Conservation (phyloP, 2,797 vertebrate genomes). For the Euthynnus affinis region DNA sequence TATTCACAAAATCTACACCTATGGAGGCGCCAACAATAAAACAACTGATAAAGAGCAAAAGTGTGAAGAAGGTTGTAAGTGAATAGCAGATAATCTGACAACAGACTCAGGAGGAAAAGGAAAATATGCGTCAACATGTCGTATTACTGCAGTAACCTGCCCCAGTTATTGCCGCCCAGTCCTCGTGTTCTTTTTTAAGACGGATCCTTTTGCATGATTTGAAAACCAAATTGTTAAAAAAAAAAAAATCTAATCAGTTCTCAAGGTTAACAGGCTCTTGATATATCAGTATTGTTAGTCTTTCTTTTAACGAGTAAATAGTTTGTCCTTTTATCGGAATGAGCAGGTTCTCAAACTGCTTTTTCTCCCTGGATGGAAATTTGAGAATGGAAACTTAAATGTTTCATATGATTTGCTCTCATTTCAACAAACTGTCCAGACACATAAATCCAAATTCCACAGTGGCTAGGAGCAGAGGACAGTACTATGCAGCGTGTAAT, state of each 20-base stretch:
- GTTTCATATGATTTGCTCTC: background rate
- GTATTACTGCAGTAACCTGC: too few relatives aligned
- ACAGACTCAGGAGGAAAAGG: too few relatives aligned
- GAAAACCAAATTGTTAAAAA: background rate
- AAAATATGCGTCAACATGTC: background rate
- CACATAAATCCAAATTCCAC: background rate
- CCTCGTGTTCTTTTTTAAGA: too few relatives aligned
- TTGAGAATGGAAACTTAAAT: background rate
- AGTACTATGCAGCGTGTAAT: slow-evolving; percentile 1
- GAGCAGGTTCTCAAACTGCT: background rate
- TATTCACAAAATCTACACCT: too few relatives aligned
- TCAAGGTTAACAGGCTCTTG: background rate
- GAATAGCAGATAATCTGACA: too few relatives aligned
- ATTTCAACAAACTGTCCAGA: background rate
- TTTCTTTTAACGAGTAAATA: too few relatives aligned
- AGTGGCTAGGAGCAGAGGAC: background rate
- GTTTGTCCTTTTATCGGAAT: background rate
- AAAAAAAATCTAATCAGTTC: background rate
- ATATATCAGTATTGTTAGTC: background rate
- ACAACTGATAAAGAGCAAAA: too few relatives aligned
- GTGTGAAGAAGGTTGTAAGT: too few relatives aligned
- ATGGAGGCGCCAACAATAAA: too few relatives aligned
- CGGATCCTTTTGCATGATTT: background rate
- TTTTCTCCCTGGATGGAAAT: background rate
- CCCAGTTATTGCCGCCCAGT: background rate